Evolutionary conservation across 92 coral and sea anemone genomes (phyloP).

Genomic region (Porites lobata): DNA sequence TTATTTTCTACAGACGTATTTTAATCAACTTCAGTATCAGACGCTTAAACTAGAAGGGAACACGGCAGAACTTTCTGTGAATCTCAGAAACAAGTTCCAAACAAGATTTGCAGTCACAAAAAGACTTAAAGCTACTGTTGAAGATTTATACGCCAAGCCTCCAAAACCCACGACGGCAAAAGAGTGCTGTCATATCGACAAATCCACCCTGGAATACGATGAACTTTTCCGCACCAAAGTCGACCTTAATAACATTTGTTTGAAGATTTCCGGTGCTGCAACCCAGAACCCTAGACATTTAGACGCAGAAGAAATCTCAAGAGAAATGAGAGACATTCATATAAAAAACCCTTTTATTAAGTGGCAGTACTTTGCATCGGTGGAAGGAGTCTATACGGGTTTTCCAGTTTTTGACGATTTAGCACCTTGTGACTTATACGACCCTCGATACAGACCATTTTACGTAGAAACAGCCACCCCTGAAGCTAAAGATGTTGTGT

Average conservation of each 20-base stretch:
- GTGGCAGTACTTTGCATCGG: slow-evolving; percentile 80
- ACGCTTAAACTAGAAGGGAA: slow-evolving; percentile 18
- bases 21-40: slow-evolving; percentile 23
- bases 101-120: slow-evolving; percentile 35
- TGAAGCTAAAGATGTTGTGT: no score
- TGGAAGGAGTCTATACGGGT: slow-evolving; percentile 56
- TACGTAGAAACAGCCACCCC: slow-evolving; percentile 2
- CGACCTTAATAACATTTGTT: slow-evolving; percentile 17
- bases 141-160: slow-evolving; percentile 35
- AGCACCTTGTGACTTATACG: slow-evolving; percentile 32
- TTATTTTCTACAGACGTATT: slow-evolving; percentile 23
- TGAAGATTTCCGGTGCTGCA: slow-evolving; percentile 27
- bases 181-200: slow-evolving; percentile 51
- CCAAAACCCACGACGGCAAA: neutral
- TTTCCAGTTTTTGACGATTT: slow-evolving; percentile 40
- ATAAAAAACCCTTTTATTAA: slow-evolving; percentile 42
- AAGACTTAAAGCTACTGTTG: slow-evolving; percentile 33
- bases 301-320: neutral
- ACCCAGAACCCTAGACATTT: slow-evolving; percentile 32
- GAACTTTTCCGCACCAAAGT: slow-evolving; percentile 51
- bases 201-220: slow-evolving; percentile 26
- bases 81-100: slow-evolving; percentile 40
- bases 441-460: slow-evolving; percentile 67
- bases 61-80: slow-evolving; percentile 30
- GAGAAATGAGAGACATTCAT: slow-evolving; percentile 46